A percentile compares a stretch with the other conserved stretches of the same genome.
Conservation (phyloP, 2,797 vertebrate genomes). For the Sebastes paucispinis region DNA sequence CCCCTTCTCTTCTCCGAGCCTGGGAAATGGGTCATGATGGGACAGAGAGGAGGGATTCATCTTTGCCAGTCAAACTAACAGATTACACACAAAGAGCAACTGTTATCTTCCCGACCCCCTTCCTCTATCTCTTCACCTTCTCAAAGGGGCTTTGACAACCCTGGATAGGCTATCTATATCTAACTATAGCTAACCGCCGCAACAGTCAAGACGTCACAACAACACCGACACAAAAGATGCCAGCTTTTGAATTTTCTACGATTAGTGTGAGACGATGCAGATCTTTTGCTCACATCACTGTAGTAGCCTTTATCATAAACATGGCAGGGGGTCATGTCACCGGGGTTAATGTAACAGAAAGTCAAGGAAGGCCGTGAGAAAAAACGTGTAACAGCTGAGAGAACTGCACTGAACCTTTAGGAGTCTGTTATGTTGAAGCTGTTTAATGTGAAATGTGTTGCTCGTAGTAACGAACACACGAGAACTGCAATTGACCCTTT, state of each 20-base stretch:
- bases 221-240: not conserved
- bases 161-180: not conserved
- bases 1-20: conserved; percentile 4
- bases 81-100: not conserved
- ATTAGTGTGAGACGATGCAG: conserved; percentile 21
- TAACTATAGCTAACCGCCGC: not conserved
- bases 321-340: conserved; percentile 23
- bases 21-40: conserved; percentile 63
- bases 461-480: not conserved
- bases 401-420: not conserved
- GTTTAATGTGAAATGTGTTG: not conserved
- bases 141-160: not conserved
- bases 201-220: not conserved
- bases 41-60: conserved; percentile 30
- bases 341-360: conserved; percentile 31
- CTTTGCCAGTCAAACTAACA: conserved; percentile 23
- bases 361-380: conserved; percentile 30
- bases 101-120: conserved; percentile 7
- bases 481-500: not conserved
- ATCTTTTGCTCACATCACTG: conserved; percentile 34
- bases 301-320: conserved; percentile 39
- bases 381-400: conserved; percentile 16
- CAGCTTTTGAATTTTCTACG: not conserved
- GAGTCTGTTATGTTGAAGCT: not conserved
- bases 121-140: conserved; percentile 11